A percentile compares a stretch with the other conserved stretches of the same genome.
Conservation (phyloP, 1,140 invertebrate genomes). For the Magallana ariakensis region DNA sequence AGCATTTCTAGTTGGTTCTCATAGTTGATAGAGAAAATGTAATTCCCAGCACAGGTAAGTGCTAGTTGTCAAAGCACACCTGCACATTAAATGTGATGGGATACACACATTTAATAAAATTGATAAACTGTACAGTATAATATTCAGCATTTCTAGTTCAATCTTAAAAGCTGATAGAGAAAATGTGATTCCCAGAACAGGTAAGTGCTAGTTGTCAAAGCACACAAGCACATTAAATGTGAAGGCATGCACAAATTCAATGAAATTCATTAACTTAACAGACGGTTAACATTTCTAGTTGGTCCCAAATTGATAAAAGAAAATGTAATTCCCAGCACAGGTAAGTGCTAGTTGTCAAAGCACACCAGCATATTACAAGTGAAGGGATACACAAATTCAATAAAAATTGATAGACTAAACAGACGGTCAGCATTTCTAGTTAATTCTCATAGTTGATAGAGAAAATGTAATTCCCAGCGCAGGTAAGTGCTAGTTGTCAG, state of each 20-base stretch:
- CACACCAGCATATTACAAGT: constrained; percentile 13
- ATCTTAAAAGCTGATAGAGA: too few relatives aligned
- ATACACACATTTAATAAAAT: neutral
- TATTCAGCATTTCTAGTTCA: too few relatives aligned
- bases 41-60: constrained; percentile 53
- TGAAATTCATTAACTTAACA: too few relatives aligned
- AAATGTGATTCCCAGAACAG: constrained; percentile 39
- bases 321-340: constrained; percentile 53
- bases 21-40: neutral
- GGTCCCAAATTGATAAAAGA: too few relatives aligned
- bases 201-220: constrained; percentile 52
- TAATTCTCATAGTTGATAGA: too few relatives aligned
- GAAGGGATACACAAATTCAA: neutral
- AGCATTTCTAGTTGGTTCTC: too few relatives aligned
- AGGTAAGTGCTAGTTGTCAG: constrained; percentile 53
- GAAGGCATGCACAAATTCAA: neutral
- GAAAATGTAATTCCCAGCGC: constrained; percentile 20
- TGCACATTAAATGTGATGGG: constrained; percentile 1
- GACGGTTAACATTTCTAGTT: too few relatives aligned
- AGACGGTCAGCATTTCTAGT: too few relatives aligned
- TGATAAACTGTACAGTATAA: too few relatives aligned
- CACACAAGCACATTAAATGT: constrained; percentile 23
- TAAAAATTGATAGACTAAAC: too few relatives aligned
- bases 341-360: constrained; percentile 54
- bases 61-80: constrained; percentile 45